Conservation (phyloP, 1,140 invertebrate species). For the Araneus ventricosus region DNA sequence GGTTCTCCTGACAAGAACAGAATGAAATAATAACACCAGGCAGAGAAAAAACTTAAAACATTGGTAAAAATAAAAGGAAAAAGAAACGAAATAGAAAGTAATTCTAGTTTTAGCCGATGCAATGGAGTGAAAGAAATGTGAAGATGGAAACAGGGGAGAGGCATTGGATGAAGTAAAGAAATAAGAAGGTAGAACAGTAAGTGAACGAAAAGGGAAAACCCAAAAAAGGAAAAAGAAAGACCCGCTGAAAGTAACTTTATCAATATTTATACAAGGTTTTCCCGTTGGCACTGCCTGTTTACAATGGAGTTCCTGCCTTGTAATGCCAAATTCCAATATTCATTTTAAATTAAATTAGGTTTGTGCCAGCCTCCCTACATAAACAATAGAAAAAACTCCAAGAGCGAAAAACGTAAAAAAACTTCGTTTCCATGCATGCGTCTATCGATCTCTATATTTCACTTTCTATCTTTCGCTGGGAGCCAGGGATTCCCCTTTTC, state of each 20-base stretch:
- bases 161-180: neutral
- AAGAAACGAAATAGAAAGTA: neutral
- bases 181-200: constrained; percentile 19
- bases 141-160: neutral
- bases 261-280: constrained; percentile 75
- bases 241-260: constrained; percentile 67
- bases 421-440: constrained; percentile 32
- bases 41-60: neutral
- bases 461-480: constrained; percentile 48
- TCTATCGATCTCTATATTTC: constrained; percentile 70
- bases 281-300: constrained; percentile 68
- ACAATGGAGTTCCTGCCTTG: constrained; percentile 55
- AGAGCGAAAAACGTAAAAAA: neutral
- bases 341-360: constrained; percentile 76
- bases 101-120: constrained; percentile 41
- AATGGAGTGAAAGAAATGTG: constrained; percentile 43
- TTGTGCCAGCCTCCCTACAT: constrained; percentile 51
- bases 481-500: neutral
- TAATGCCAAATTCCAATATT: constrained; percentile 75
- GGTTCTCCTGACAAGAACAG: neutral
- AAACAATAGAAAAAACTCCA: constrained; percentile 45
- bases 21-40: constrained; percentile 29
- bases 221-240: neutral
- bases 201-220: neutral
- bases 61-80: neutral